Base-by-base conservation (phyloP, 2,797 vertebrate species). In the Siniperca scherzeri region DNA sequence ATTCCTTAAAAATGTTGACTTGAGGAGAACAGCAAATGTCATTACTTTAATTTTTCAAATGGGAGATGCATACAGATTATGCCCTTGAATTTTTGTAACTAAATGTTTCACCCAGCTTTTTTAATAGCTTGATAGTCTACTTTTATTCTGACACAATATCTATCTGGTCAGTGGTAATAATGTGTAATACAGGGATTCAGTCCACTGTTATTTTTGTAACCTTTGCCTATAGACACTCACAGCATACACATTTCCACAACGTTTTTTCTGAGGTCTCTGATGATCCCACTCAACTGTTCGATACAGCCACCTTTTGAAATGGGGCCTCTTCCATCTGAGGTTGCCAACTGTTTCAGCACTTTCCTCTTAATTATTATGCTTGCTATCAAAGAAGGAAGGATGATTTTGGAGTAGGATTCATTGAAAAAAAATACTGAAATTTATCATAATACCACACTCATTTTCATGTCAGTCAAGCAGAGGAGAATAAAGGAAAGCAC, bases 161-260 rank as follows among this genome's bases (percentile, higher is more conserved):
- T 27, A 44, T 70, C 40, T 69, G 52, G 38, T 55, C 25, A 65
- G 62, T 40, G 48, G 25, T 84, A 69, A 71, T 84, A 46, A 77
- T 30, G 40, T 75, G 46, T 61, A 55, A 85, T 70, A 81, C 70
- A 75, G 64, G 81, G 67, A 69, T 90, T 87, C 71, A 78, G 88
- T 88, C 80, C 44, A 65, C 73, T 66, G 77, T 91, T 87, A 81
- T 85, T 86, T 83, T 86, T 74, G 38, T 82, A 85, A 94, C 77
- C 74, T 91, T 89, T 86, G 83, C 81, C 87, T 84, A 53, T 78
- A 85, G 68, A 91, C 50, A 9, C 59, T 83, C 76, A 30, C 80
- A 64, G 89, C 57, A 83, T 84, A 83, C 61, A 81, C 57, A 80
- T 78, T 46, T 72, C 67, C 62, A 75, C 46, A 69, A 62, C 82